These are phyloP conservation scores for Gymnocypris eckloni DNA, from an alignment of 2,797 vertebrate genomes.

Conservation along the genomic window DNA sequence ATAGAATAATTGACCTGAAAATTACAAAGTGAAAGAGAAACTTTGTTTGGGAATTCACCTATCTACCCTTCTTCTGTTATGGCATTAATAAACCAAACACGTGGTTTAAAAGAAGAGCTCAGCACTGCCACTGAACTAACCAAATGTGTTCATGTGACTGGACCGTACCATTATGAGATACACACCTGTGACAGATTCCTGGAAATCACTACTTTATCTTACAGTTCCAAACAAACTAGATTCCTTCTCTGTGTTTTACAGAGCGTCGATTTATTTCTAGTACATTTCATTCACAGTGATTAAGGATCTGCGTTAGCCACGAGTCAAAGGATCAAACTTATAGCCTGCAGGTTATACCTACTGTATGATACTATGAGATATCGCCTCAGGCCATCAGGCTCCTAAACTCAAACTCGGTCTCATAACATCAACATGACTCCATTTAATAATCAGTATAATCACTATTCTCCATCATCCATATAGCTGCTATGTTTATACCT, in stretches of 20 bases:
- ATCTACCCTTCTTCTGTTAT: background rate
- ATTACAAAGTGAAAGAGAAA: background rate
- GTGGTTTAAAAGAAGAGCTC: background rate
- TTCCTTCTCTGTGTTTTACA: background rate
- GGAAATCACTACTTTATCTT: background rate
- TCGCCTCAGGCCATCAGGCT: no score
- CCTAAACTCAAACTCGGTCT: no score
- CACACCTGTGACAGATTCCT: background rate
- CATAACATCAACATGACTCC: no score
- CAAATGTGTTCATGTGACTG: background rate
- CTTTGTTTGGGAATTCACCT: background rate
- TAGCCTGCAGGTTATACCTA: background rate
- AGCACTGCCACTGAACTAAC: background rate
- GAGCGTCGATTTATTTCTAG: no score
- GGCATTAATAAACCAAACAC: background rate
- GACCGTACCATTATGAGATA: background rate
- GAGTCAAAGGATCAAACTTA: conserved; percentile 9
- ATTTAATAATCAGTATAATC: background rate
- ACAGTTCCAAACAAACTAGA: background rate
- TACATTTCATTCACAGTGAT: background rate
- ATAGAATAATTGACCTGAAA: background rate
- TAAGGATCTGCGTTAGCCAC: background rate
- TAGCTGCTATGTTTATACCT: no score
- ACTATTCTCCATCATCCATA: no score
- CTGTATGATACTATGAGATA: no score